Evolutionary conservation across 2,113 vertebrate species (phyloP).

Genomic region (Podiceps cristatus): DNA sequence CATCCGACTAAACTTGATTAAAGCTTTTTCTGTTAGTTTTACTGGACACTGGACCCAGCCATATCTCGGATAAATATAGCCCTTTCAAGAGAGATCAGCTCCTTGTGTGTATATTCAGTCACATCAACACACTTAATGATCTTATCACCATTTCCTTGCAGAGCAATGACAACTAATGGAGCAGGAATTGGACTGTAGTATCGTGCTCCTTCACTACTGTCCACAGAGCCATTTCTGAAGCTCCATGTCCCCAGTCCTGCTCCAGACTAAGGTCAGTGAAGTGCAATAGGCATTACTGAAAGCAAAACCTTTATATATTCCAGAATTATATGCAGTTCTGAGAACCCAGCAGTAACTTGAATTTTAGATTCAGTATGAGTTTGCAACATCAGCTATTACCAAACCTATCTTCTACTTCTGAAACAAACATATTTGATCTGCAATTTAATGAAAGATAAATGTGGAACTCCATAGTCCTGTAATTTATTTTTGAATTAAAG

Average conservation of each 20-base stretch:
- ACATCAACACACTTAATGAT: fast-evolving
- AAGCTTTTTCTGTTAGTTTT: not conserved
- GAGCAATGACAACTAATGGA: not conserved
- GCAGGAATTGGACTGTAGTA: not conserved
- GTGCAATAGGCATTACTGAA: not conserved
- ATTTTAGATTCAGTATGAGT: not conserved
- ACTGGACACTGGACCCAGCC: not conserved
- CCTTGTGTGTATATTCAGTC: not conserved
- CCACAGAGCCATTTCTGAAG: not conserved
- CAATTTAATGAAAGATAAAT: not conserved
- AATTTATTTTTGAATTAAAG: not conserved
- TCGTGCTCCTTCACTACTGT: not conserved
- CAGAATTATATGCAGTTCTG: not conserved
- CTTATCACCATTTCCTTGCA: not conserved
- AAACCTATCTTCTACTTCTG: not conserved
- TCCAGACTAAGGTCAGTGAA: not conserved
- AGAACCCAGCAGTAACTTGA: not conserved
- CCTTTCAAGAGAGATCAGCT: not conserved
- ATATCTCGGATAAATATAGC: not conserved
- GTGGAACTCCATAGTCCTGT: not conserved
- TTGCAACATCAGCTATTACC: not conserved
- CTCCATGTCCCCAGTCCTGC: not conserved
- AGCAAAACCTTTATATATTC: not conserved
- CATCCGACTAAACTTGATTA: not conserved
- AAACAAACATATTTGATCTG: fast-evolving